Evolutionary conservation across 2,113 vertebrate genomes (phyloP).

Genomic region (Isichthys henryi): DNA sequence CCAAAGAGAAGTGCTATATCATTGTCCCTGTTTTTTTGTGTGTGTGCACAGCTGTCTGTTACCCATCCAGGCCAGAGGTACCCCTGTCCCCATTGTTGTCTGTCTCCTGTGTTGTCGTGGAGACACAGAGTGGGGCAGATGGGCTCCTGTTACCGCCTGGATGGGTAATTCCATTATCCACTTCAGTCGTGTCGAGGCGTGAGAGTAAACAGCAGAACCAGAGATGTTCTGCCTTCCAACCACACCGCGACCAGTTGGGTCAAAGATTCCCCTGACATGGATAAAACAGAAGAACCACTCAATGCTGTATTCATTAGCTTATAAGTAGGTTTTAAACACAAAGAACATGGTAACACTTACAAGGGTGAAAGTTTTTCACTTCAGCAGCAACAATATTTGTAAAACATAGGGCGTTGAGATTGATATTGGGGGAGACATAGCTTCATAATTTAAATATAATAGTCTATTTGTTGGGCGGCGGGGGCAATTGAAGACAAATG

Average conservation of each 20-base stretch:
- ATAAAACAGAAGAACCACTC: not conserved
- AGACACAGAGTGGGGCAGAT: not conserved
- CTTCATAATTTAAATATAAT: no score
- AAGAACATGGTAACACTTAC: not conserved
- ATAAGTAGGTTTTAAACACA: not conserved
- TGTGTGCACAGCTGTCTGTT: not conserved
- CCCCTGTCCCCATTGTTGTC: not conserved
- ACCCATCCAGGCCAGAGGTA: not conserved
- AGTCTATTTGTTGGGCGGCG: no score
- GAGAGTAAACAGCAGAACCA: not conserved
- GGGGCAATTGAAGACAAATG: not conserved
- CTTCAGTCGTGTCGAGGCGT: not conserved
- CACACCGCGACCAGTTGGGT: not conserved
- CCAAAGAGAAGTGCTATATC: not conserved
- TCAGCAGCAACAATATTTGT: not conserved
- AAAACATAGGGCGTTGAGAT: not conserved
- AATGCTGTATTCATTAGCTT: not conserved
- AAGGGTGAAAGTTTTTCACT: not conserved
- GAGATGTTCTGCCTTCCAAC: not conserved
- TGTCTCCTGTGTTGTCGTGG: not conserved
- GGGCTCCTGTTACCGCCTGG: not conserved
- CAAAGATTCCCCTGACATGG: not conserved
- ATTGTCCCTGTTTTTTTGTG: not conserved
- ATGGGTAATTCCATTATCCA: not conserved
- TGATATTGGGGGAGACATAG: no score